Base-by-base conservation (phyloP, 2,797 vertebrate genomes). In the Okamejei kenojei region DNA sequence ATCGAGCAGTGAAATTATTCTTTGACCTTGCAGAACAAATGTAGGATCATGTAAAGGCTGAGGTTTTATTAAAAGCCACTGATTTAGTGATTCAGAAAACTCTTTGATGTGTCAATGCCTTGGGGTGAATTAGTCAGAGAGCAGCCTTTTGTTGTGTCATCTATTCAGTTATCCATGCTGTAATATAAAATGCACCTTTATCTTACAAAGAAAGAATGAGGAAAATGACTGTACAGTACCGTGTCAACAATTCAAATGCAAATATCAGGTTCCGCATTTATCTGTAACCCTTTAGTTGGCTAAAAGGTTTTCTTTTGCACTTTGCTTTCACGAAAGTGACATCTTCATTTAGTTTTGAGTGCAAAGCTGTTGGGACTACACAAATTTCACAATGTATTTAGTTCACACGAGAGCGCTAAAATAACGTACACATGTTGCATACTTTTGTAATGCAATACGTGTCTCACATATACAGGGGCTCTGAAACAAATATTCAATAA, bases 21-120 rank as follows among this genome's bases (percentile, higher is more conserved):
- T 68, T 88, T 88, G 65, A 63, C 84, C n/a, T 68, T 88, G 84
- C 84, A 88, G 61, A 88, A 88, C 61, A 88, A 88, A 68, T 65
- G 63, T 3, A 88, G 8, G 80, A 82, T 82, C 80, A 58, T 58
- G 45, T 82, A 61, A 54, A 11, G 61, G 61, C 84, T 68, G 61
- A 63, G 65, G 17, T 88, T 68, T 74, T 35, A 65, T 68, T 88
- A 35, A 8, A 88, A 88, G 84, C 61, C n/a, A 65, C n/a, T 68
- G 15, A 88, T 68, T 68, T 17, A 68, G 7, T 7, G 17, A 32
- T 65, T 88, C 61, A 68, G 68, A 68, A 0, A 88, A 65, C n/a
- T 15, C 29, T 74, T 74, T 74, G 71, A 73, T 17, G n/a, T 88
- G 84, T 65, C 84, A 35, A n/a, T 88, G 61, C 84, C 61, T 88